Evolutionary conservation across 2,797 vertebrate species (phyloP).

Genomic region (Myotis daubentonii): DNA sequence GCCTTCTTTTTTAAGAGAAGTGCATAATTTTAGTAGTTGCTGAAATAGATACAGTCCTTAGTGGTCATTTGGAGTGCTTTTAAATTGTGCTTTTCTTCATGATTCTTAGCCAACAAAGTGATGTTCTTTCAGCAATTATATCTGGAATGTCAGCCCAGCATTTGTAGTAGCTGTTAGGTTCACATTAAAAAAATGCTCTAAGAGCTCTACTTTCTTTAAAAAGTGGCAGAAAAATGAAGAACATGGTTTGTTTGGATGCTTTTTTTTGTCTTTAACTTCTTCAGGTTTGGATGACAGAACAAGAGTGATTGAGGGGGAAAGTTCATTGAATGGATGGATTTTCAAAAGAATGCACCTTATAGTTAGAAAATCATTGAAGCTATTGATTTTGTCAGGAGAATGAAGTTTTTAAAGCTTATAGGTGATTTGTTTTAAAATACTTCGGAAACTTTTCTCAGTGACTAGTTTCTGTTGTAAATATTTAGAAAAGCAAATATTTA

Average conservation of each 20-base stretch:
- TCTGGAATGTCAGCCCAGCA: neutral
- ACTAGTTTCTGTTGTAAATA: slow-evolving; percentile 26
- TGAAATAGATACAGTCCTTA: neutral
- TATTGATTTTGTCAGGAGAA: slow-evolving; percentile 22
- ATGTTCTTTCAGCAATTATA: neutral
- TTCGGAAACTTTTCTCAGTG: slow-evolving; percentile 17
- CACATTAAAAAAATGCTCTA: neutral
- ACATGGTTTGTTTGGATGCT: neutral
- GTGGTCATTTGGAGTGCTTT: slow-evolving; percentile 26
- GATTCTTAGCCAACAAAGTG: neutral
- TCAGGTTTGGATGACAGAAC: neutral
- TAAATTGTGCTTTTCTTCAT: neutral
- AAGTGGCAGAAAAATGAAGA: neutral
- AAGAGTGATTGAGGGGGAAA: neutral
- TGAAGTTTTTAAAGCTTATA: neutral
- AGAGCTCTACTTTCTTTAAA: slow-evolving; percentile 34
- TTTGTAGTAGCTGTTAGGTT: neutral
- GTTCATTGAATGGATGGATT: neutral
- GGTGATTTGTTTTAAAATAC: neutral
- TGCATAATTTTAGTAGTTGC: neutral
- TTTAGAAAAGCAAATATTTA: slow-evolving; percentile 3
- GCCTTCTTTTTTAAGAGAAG: neutral
- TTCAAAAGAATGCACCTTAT: slow-evolving; percentile 18
- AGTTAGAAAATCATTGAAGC: slow-evolving; percentile 27
- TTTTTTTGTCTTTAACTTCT: neutral